Evolutionary conservation across 2,113 vertebrate species (phyloP).

Genomic region (Dipodomys spectabilis): DNA sequence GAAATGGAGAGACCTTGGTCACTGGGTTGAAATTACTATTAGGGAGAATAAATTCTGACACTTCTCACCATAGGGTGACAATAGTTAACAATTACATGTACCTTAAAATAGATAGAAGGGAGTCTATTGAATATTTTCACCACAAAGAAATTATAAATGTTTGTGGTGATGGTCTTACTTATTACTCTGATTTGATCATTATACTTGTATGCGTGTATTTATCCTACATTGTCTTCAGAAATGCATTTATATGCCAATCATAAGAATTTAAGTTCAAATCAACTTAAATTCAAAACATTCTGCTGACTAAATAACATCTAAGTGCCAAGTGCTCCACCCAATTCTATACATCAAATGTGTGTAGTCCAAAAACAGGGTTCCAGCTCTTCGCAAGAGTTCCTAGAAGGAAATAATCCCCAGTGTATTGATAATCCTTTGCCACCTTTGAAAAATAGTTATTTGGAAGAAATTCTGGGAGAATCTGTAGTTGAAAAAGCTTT

Average conservation of each 20-base stretch:
- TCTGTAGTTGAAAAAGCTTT: background rate
- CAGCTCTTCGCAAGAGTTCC: too few relatives aligned
- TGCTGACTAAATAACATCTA: background rate
- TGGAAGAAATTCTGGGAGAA: background rate
- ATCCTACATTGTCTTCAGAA: background rate
- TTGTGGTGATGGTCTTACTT: background rate
- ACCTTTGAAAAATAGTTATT: conserved; percentile 4
- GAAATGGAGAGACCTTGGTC: background rate
- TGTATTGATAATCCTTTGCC: background rate
- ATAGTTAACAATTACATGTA: background rate
- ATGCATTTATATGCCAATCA: too few relatives aligned
- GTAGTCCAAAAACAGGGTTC: background rate
- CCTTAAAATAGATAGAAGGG: background rate
- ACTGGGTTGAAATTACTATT: background rate
- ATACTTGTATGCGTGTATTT: background rate
- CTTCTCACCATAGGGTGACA: background rate
- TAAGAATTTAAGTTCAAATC: background rate
- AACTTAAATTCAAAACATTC: background rate
- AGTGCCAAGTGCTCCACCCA: too few relatives aligned
- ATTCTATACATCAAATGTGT: background rate
- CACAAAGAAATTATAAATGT: background rate
- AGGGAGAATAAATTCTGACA: background rate
- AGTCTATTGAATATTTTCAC: background rate
- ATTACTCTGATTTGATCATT: background rate
- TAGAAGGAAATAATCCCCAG: background rate